Evolutionary conservation across 2,113 vertebrate species (phyloP).

Genomic region (Atherinomorus stipes): DNA sequence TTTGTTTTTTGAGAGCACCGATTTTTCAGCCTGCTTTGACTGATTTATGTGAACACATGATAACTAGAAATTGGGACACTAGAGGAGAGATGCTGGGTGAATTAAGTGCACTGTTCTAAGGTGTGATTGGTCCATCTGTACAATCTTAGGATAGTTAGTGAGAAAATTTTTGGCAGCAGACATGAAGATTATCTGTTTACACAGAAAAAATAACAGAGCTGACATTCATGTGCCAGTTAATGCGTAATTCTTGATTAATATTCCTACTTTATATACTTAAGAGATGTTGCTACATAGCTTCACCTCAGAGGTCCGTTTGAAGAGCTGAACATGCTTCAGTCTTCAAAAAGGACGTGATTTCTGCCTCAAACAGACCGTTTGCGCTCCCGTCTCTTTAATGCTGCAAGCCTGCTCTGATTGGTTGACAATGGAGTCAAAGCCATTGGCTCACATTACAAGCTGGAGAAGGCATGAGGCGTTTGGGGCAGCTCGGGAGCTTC

Average conservation of each 20-base stretch:
- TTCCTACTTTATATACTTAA: no score
- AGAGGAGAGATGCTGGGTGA: no score
- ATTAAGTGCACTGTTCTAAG: neutral
- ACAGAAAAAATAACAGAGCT: neutral
- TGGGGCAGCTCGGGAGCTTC: no score
- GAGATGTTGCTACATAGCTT: no score
- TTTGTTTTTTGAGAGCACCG: constrained; percentile 6
- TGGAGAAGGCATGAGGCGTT: no score
- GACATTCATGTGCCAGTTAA: neutral
- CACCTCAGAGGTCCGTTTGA: no score
- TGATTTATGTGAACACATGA: neutral
- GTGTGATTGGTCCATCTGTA: neutral
- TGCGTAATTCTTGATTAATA: neutral
- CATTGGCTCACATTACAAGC: no score
- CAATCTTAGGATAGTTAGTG: constrained; percentile 14
- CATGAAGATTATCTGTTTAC: neutral
- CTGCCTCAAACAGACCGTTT: no score
- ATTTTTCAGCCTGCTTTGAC: neutral
- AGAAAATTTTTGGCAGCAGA: constrained; percentile 48
- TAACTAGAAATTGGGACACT: no score
- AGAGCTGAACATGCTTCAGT: no score
- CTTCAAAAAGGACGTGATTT: no score
- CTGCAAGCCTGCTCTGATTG: neutral
- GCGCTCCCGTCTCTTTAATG: neutral
- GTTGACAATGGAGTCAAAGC: no score